phyloP scores from a whole-genome alignment of 1,140 invertebrate genomes.

The Drosophila obscura region DNA sequence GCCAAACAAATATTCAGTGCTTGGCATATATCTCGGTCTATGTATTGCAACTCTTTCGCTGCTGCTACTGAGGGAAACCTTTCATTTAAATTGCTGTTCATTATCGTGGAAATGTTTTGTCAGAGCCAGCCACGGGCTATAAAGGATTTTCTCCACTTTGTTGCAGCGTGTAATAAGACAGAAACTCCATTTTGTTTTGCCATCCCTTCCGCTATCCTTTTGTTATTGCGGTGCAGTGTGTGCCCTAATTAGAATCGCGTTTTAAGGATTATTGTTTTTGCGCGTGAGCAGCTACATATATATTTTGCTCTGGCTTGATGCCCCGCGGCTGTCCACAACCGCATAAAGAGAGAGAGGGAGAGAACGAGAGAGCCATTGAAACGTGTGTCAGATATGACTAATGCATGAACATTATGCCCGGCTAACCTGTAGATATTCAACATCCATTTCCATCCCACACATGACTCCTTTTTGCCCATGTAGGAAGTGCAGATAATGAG shows the following conservation, averaged over 20 bases:
- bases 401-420: slow-evolving; percentile 66
- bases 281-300: slow-evolving; percentile 42
- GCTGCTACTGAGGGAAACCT: neutral
- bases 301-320: slow-evolving; percentile 42
- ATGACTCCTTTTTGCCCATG: no score
- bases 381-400: slow-evolving; percentile 68
- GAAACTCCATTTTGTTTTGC: no score
- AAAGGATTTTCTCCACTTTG: no score
- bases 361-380: neutral
- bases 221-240: slow-evolving; percentile 28
- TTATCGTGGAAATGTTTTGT: slow-evolving; percentile 34
- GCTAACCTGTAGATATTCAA: slow-evolving; percentile 16
- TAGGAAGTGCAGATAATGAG: slow-evolving; percentile 67
- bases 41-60: no score
- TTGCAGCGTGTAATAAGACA: no score
- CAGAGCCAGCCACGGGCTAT: slow-evolving; percentile 6
- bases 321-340: slow-evolving; percentile 38
- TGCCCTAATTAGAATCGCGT: slow-evolving; percentile 61
- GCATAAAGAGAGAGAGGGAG: neutral
- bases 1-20: neutral
- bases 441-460: neutral
- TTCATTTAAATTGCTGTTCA: slow-evolving; percentile 13
- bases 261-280: slow-evolving; percentile 63
- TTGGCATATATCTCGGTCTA: neutral
- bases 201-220: neutral